Evolutionary conservation across 2,113 vertebrate species (phyloP), one percentile per base, ranked within the genome.

Genomic region (Paraplagusia blochii): DNA sequence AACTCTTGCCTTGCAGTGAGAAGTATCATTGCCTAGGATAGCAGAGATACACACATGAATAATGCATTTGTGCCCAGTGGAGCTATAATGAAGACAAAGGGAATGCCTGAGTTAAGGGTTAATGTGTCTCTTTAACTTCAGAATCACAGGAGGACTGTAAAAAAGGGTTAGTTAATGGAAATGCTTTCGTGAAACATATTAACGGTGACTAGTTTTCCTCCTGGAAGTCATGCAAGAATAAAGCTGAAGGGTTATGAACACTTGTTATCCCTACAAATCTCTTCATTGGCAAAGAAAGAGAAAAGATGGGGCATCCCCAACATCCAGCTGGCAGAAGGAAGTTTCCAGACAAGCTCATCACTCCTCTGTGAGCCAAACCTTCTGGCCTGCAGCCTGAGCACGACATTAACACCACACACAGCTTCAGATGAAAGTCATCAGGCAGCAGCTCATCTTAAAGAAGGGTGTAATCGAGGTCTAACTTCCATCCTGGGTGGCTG

Each of bases 111-210:
- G 62, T n/a, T 68, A 63, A 70, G 83, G 77, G 83, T 83, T 81
- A 82, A 76, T 68, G 82, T 81, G 72, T 73, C 78, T 82, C 81
- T 82, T 82, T 76, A 80, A 71, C 59, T 79, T 63, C 62, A 72
- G 51, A 79, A 79, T 75, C 68, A 85, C 58, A 74, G 56, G 63
- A 22, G 73, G 73, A 62, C 61, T 72, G 62, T 72, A 58, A 29
- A 81, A 79, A 85, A 82, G 79, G 72, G 80, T 77, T 82, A 69
- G 62, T 72, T 60, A 69, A 59, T 56, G 63, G 74, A 50, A 67
- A 50, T 66, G 66, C 68, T 77, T 81, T 78, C 71, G 44, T 64
- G 44, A 34, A 78, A 72, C 64, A 77, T 50, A 54, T 58, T 60
- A 74, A 72, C 73, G 68, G 75, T 81, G 66, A 69, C 70, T 54